Base-by-base conservation (phyloP, 2,113 vertebrate species). In the Poeciliopsis retropinna region DNA sequence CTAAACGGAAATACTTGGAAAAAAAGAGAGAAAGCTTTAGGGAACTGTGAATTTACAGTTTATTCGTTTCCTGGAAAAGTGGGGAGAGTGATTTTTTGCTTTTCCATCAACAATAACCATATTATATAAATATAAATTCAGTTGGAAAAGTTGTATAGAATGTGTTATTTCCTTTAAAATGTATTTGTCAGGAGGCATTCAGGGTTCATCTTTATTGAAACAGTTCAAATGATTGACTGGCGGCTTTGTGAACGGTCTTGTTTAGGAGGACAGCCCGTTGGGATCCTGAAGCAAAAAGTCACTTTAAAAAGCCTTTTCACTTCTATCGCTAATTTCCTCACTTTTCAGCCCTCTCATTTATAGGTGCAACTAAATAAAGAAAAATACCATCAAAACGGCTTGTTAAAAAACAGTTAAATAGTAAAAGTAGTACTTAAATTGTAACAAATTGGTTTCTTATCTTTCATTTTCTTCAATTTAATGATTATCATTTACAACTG, bases 81-180 rank as follows among this genome's bases (percentile, higher is more conserved):
- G 32, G 62, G 64, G 32, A 80, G 54, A 34, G 37, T 39, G 39
- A 60, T 70, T 39, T 63, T 41, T 85, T 67, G 27, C 73, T 51
- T 51, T 75, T 62, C 51, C 73, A 54, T 69, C 54, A 61, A 71
- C 54, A 78, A 60, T 82, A 89, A 89, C 80, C 65, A 72, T 70
- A 31, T 70, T 12, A 82, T 88, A 82, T 81, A 76, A 85, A 82
- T 87, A 82, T 80, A 78, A 85, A 89, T 84, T 83, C 82, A 83
- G 28, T 9, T 68, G 78, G 63, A 75, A 32, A 30, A 37, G 44
- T 63, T 67, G 27, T 60, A 62, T 51, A 60, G 51, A 61, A 69
- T 57, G 37, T 37, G 51, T 60, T 30, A 15, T 41, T 57, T 70
- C 76, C 54, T 73, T 73, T 41, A 62, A 44, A 80, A 67, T 61